Evolutionary conservation across 1,140 invertebrate species (phyloP), one percentile per base, ranked within the genome.

Genomic region (Neodiprion fabricii): DNA sequence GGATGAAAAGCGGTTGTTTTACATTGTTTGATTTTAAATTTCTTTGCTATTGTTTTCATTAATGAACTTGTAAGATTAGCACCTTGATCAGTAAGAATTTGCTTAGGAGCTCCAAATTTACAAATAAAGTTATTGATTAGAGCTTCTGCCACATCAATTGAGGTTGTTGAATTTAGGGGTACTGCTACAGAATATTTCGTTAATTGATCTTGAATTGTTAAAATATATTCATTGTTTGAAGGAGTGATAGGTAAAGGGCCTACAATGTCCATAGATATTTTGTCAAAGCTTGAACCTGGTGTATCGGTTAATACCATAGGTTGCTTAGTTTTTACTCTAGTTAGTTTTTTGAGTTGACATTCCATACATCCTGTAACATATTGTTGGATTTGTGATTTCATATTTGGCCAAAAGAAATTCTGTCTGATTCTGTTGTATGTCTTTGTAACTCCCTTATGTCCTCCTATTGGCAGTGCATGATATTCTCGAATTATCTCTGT

Each of bases 61-160:
- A 79, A 7, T 14, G 78, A 72, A 17, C 72, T 75, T 0, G 76
- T 72, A 66, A 84, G 84, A 73, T 85, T 79, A 1, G 53, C 61
- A n/a, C 81, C 80, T 79, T 82, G 75, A 75, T 85, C 81, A 3
- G 81, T 79, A n/a, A 84, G 23, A 10, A 85, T 77, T 0, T 48
- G 66, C 48, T 79, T 74, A 14, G 82, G 80, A 7, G 79, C 74
- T 49, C 80, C 82, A 72, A 77, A 85, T 10, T 76, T 77, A 47
- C 72, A 76, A 53, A 85, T 77, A 48, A 81, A 72, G 12, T 75
- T 48, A 8, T 75, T 72, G 10, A 50, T 61, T 61, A 77, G 23
- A 17, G 79, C 66, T 68, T 76, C 69, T 14, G 72, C 1, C 1
- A 76, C 48, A 61, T 71, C 23, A 12, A 78, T n/a, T 2, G 72